A percentile compares a stretch with the other conserved stretches of the same genome.
phyloP scores from a whole-genome alignment of 2,113 vertebrate genomes.

The Orthochromis malagaraziensis region DNA sequence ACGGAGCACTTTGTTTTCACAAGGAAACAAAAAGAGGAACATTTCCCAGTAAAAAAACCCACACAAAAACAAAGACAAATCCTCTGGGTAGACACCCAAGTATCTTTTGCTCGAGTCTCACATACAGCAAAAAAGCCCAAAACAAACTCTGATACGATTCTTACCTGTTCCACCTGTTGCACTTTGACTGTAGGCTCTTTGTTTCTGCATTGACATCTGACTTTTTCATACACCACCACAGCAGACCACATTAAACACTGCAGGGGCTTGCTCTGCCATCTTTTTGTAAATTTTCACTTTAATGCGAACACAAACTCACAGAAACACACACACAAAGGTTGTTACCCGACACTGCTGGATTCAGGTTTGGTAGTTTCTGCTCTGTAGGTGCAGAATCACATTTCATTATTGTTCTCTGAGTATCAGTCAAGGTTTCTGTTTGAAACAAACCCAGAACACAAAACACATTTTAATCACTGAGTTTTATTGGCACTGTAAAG shows the following conservation, averaged over 20 bases:
- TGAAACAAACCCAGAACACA: not conserved
- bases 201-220: not conserved
- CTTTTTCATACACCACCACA: not conserved
- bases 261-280: not conserved
- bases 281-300: not conserved
- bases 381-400: not conserved
- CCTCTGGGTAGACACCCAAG: not conserved
- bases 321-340: not conserved
- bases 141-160: not conserved
- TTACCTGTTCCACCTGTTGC: not conserved
- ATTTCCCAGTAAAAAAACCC: fast-evolving
- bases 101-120: not conserved
- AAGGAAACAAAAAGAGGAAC: not conserved
- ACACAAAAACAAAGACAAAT: not conserved
- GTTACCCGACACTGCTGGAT: constrained; percentile 16
- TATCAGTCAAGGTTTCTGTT: constrained; percentile 30
- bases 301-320: not conserved
- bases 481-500: constrained; percentile 2
- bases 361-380: constrained; percentile 6
- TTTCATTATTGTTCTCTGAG: not conserved
- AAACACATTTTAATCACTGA: not conserved
- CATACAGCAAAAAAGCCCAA: not conserved
- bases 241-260: not conserved
- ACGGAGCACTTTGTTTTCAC: not conserved
- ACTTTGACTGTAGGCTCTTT: not conserved